A percentile compares a stretch with the other conserved stretches of the same genome.
phyloP scores from a whole-genome alignment of 2,888 invertebrate genomes.

The Stenodema calcarata region DNA sequence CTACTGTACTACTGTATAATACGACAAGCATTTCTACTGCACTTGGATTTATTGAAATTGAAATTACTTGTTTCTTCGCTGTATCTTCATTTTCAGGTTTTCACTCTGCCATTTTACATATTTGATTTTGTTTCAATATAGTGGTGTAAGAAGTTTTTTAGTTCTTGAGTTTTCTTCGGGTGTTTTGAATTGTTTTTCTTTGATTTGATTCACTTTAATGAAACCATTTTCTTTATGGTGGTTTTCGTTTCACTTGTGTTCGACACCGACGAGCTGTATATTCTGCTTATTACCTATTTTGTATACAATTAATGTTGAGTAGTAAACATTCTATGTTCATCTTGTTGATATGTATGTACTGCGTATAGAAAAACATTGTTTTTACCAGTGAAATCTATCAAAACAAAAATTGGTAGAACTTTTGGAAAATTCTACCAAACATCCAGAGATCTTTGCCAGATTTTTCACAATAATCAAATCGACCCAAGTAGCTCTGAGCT shows the following conservation, averaged over 20 bases:
- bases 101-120: not conserved
- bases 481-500: too few relatives aligned
- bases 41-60: not conserved
- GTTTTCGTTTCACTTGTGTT: not conserved
- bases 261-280: not conserved
- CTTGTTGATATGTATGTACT: too few relatives aligned
- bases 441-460: too few relatives aligned
- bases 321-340: too few relatives aligned
- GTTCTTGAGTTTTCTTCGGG: not conserved
- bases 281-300: not conserved
- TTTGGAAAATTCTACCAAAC: too few relatives aligned
- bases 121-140: not conserved
- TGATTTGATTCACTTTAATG: not conserved
- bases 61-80: not conserved
- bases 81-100: not conserved
- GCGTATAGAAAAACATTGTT: too few relatives aligned
- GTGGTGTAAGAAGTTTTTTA: not conserved
- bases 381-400: too few relatives aligned
- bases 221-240: not conserved
- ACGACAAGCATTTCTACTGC: not conserved
- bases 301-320: not conserved
- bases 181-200: not conserved
- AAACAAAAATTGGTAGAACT: too few relatives aligned
- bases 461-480: too few relatives aligned
- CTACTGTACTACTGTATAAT: not conserved